Base-by-base conservation (phyloP, 2,113 vertebrate genomes). In the Pycnonotus jocosus region DNA sequence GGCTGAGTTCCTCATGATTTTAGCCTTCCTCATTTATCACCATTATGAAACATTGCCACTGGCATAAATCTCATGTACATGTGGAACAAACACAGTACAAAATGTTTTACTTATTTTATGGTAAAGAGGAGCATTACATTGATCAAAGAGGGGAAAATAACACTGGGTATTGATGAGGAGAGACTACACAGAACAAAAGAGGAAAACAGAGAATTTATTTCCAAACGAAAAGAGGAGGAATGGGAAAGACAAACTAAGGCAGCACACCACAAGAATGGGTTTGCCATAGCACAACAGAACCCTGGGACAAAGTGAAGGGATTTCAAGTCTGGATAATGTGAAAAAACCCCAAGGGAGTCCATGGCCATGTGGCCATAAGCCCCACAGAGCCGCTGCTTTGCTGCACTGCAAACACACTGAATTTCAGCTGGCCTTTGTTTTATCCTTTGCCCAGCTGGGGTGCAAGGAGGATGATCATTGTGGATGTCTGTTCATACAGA, bases 81-180 rank as follows among this genome's bases (percentile, higher is more conserved):
- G 58, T 33, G 69, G 73, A 95, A 95, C 91, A 78, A 91, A 92
- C 72, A 86, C 60, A 44, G 91, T 68, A 90, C 89, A 88, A 74
- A 95, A 93, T 61, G 64, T 94, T 90, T 92, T 68, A 86, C 68
- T 94, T 81, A 31, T 93, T 93, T 90, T 51, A 71, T 78, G 60
- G 62, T 88, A 93, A 88, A 94, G 54, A 69, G 45, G 50, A 40
- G 38, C 22, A 79, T 48, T 24, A 56, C 62, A 48, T 16, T 77
- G 81, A 81, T 94, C 76, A 88, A 70, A 86, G 64, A 83, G 57
- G 38, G 66, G 35, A 93, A 87, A 95, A 61, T 71, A 95, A 91
- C 81, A 77, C 54, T n/a, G 57, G 37, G n/a, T 48, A 76, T 51
- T 51, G 66, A 91, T 0, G 1, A 33, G 88, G 70, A 90, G 53